These are phyloP conservation scores for Drosophila repletoides DNA, from an alignment of 1,140 invertebrate species.

Conservation along the genomic window DNA sequence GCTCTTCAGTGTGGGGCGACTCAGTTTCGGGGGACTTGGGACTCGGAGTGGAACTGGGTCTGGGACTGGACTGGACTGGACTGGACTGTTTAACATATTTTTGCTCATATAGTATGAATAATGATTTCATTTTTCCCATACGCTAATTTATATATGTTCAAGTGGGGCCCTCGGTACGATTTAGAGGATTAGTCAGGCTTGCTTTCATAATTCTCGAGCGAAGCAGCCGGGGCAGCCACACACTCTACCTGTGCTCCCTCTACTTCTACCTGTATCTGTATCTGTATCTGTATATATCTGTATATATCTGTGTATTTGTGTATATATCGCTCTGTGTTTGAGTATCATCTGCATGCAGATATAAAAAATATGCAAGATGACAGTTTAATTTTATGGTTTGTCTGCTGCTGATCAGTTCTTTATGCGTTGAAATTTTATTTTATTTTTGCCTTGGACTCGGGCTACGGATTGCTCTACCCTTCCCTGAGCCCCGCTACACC, in stretches of 20 bases:
- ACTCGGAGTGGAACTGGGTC: too few relatives aligned
- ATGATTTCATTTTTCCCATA: slow-evolving; percentile 82
- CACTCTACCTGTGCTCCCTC: slow-evolving; percentile 18
- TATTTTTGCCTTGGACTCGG: slow-evolving; percentile 17
- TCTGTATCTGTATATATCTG: background rate
- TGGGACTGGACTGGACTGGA: too few relatives aligned
- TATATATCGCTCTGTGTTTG: slow-evolving; percentile 5
- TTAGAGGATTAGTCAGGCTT: slow-evolving; percentile 82
- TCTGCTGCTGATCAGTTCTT: slow-evolving; percentile 82
- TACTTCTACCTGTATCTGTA: slow-evolving; percentile 48
- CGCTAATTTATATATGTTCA: slow-evolving; percentile 81
- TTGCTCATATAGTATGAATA: slow-evolving; percentile 68
- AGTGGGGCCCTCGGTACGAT: slow-evolving; percentile 70
- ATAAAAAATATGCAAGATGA: slow-evolving; percentile 82
- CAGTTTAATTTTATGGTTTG: slow-evolving; percentile 83
- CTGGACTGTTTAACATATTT: slow-evolving; percentile 77
- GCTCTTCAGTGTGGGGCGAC: too few relatives aligned
- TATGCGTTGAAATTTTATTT: slow-evolving; percentile 76
- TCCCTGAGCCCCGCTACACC: slow-evolving; percentile 5
- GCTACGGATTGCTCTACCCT: too few relatives aligned
- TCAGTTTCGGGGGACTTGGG: too few relatives aligned
- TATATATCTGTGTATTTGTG: background rate
- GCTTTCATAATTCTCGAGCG: slow-evolving; percentile 75
- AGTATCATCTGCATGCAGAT: slow-evolving; percentile 60
- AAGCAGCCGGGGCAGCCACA: slow-evolving; percentile 1